Conservation (phyloP, 2,797 vertebrate species). For the Myiothlypis coronata region DNA sequence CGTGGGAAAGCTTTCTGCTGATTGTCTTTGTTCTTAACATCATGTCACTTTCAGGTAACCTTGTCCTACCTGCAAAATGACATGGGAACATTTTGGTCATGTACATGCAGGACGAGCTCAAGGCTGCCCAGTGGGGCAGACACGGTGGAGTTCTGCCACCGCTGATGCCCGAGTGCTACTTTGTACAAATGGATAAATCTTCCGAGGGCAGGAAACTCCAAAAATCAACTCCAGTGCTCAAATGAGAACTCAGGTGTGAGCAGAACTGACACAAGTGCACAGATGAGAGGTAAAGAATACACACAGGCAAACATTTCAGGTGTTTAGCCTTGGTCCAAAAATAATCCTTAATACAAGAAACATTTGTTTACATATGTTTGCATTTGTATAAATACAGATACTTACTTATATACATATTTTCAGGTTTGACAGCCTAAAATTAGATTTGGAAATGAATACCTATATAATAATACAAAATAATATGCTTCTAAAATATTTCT, state of each 20-base stretch:
- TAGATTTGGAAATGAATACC: neutral
- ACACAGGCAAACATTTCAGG: neutral
- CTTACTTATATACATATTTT: neutral
- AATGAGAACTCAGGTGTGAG: neutral
- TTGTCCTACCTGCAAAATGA: neutral
- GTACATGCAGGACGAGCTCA: neutral
- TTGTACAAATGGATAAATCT: neutral
- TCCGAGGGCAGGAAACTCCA: neutral
- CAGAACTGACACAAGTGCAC: neutral
- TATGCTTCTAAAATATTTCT: neutral
- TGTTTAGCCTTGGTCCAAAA: neutral
- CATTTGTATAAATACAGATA: neutral
- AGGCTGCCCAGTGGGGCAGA: neutral
- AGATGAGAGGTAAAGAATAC: neutral
- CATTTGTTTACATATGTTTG: neutral
- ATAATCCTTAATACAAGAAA: neutral
- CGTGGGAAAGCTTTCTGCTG: neutral
- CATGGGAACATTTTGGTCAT: too few relatives aligned
- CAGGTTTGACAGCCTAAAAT: neutral
- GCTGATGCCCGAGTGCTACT: too few relatives aligned
- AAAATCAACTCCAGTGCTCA: neutral
- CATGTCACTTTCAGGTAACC: neutral
- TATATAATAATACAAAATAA: neutral
- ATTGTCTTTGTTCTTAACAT: neutral
- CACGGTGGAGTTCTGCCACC: fast-evolving